Evolutionary conservation across 2,888 invertebrate species (phyloP), one percentile per base, ranked within the genome.

Genomic region (Melipona bicolor): DNA sequence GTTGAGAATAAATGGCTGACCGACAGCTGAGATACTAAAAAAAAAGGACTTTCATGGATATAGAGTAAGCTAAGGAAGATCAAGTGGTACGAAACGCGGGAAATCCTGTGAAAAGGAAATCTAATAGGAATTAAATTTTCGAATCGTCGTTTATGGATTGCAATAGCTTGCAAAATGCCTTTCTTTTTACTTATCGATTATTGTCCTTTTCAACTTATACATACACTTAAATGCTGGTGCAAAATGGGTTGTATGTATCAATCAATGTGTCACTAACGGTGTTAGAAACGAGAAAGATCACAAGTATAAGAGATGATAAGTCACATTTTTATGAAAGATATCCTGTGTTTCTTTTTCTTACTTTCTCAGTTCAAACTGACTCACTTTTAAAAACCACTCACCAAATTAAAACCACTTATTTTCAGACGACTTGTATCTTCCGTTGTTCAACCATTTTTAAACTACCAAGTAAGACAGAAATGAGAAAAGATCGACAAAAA

Each of bases 181-280:
- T 68, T 81, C 64, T 24, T 17, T 81, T 69, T 72, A 49, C 19
- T 67, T 52, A 43, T 36, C 52, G 21, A 27, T 81, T 13, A 49
- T 21, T 56, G n/a, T 56, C 19, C 27, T 62, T 67, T 32, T 49
- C 36, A 15, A 59, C n/a, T 59, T 27, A 9, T 27, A 61, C 61
- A 17, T 17, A 27, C 9, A 24, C 43, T 43, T 43, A 9, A 43
- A 43, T 43, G 43, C 43, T 24, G 17, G 27, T 27, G 17, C 43
- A 54, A 19, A 54, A 36, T 36, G 43, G 49, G 67, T 52, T 4
- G 5, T 54, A 43, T 32, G 67, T 43, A 43, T 43, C 43, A 27
- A 13, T 61, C 49, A 68, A n/a, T n/a, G 62, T 68, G 49, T 17
- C 52, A 61, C 27, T n/a, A 19, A 19, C 36, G 62, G 24, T 75